phyloP scores from a whole-genome alignment of 2,113 vertebrate genomes.

The Hydropotes inermis region DNA sequence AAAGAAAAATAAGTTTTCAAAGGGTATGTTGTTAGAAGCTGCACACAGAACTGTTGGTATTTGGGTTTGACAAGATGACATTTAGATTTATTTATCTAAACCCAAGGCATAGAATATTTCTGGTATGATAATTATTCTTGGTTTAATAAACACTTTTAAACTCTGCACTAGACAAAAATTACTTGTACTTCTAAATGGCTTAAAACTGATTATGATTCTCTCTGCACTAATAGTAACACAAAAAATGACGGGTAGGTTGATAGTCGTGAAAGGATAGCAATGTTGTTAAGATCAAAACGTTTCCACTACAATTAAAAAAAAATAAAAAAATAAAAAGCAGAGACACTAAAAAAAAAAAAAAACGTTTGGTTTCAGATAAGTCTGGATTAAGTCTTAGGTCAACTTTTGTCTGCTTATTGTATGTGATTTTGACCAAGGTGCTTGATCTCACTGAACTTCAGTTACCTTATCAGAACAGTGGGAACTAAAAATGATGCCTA shows the following conservation, averaged over 20 bases:
- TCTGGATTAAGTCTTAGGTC: background rate
- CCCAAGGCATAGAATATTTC: background rate
- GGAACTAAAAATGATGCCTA: background rate
- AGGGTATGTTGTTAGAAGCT: conserved; percentile 20
- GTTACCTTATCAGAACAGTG: background rate
- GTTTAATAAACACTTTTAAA: conserved; percentile 27
- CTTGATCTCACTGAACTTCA: background rate
- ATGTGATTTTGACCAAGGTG: background rate
- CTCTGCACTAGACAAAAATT: conserved; percentile 4
- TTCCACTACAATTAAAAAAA: too few species aligned
- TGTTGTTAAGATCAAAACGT: background rate
- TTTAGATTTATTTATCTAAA: conserved; percentile 47
- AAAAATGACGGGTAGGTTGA: background rate
- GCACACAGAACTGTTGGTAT: conserved; percentile 34
- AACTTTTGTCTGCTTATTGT: background rate
- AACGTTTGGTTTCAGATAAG: background rate
- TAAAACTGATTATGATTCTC: background rate
- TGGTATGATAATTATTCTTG: conserved; percentile 17
- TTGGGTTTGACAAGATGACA: conserved; percentile 33
- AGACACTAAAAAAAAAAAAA: too few species aligned
- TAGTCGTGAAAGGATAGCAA: background rate
- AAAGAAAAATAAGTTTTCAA: conserved; percentile 59
- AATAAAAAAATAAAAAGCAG: too few species aligned
- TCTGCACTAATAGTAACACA: background rate
- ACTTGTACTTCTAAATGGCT: background rate